Percentiles rank a stretch among this genome's conserved stretches.
These are phyloP conservation scores for Halictus rubicundus DNA, from an alignment of 1,140 invertebrate species.

Conservation along the genomic window DNA sequence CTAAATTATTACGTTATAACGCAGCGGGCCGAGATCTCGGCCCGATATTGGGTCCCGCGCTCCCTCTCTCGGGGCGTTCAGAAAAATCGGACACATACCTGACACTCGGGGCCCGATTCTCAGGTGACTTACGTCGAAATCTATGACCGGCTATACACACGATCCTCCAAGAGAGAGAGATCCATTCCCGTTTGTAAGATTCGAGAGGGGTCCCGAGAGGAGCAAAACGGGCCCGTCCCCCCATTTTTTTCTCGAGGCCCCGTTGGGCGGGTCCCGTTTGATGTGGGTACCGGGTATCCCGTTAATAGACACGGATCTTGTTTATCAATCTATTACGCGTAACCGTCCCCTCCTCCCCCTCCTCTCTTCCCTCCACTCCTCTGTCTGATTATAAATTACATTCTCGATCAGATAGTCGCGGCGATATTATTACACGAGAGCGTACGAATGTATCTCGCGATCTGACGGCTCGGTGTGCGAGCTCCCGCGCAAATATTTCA, in stretches of 20 bases:
- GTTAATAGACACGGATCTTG: constrained; percentile 46
- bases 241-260: not conserved
- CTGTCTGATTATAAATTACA: constrained; percentile 15
- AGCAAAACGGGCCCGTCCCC: too few species aligned
- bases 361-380: too few species aligned
- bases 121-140: constrained; percentile 12
- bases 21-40: constrained; percentile 36
- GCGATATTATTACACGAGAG: constrained; percentile 15
- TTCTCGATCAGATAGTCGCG: constrained; percentile 25
- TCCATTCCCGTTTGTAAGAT: not conserved
- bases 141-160: constrained; percentile 1
- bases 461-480: constrained; percentile 29
- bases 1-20: constrained; percentile 71
- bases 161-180: not conserved
- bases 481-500: constrained; percentile 37
- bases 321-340: constrained; percentile 29
- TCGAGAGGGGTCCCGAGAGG: not conserved
- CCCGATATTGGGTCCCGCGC: constrained; percentile 3
- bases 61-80: not conserved
- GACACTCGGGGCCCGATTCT: not conserved
- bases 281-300: constrained; percentile 8
- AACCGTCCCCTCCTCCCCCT: not conserved
- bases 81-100: constrained; percentile 24
- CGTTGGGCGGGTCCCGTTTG: constrained; percentile 11
- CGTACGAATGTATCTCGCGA: not conserved